Evolutionary conservation across 2,888 invertebrate species (phyloP), one percentile per base, ranked within the genome.

Genomic region (Amphipoea oculea): DNA sequence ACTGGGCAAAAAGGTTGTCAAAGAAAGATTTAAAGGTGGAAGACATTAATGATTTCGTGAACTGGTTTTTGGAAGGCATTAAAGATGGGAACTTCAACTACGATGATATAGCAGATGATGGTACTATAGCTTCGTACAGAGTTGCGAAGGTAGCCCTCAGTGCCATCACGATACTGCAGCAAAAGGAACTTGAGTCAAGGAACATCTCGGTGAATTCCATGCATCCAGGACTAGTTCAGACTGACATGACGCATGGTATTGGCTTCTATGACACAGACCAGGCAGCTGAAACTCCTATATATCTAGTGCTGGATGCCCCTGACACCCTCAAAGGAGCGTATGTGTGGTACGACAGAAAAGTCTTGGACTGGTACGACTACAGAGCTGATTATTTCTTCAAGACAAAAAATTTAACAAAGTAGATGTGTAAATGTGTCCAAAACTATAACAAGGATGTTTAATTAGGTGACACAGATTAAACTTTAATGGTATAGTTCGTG

Each of bases 181-280:
- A 98, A 89, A 95, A 96, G 62, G 94, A 97, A 63, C 96, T 98
- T 23, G 93, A 92, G 12, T 95, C 97, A 0, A 97, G 97, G 81
- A 97, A 98, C 81, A 97, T 98, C 62, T 89, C 89, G 0, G 92
- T 96, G 0, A 98, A 98, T 92, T 95, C 97, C 11, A 97, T 98
- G 90, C 98, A 98, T 92, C 98, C 98, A 6, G 98, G 98, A 0
- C 97, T 98, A 86, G 98, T 98, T 0, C 97, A 97, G 82, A 99
- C 98, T 0, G 98, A 98, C 89, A 98, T 99, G 98, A 97, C 98
- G 0, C 95, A 95, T 48, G 97, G 97, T 54, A 96, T 96, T 86
- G 98, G 98, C 0, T 93, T 95, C 72, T 94, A 97, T 72, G 97
- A 96, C 3, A 92, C 95, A 17, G 98, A 98, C 42, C 93, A 97